Conservation (phyloP, 2,888 invertebrate genomes). For the Trichopria drosophilae region DNA sequence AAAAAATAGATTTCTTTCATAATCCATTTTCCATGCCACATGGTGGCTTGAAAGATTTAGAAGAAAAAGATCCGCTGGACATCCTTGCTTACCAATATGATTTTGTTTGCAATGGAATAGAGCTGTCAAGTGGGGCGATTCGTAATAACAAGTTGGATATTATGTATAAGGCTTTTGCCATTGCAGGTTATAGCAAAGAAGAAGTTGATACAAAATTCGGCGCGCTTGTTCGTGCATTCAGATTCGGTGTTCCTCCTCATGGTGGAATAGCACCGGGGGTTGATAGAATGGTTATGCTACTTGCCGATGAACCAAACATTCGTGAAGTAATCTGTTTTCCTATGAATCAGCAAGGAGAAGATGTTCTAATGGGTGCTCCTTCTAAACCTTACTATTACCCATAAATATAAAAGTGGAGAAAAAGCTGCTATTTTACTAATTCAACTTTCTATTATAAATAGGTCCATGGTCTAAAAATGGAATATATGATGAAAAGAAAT, state of each 20-base stretch:
- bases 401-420: no score
- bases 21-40: constrained; percentile 27
- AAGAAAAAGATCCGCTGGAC: constrained; percentile 19
- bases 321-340: constrained; percentile 20
- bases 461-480: no score
- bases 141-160: constrained; percentile 17
- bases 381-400: no score
- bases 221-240: constrained; percentile 16
- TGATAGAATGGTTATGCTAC: constrained; percentile 22
- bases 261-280: constrained; percentile 21
- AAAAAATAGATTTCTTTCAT: constrained; percentile 28
- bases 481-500: no score
- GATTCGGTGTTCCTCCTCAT: constrained; percentile 14
- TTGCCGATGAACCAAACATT: constrained; percentile 19
- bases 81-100: constrained; percentile 21
- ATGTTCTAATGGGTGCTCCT: constrained; percentile 18
- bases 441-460: no score
- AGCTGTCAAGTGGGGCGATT: constrained; percentile 21
- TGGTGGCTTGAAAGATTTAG: constrained; percentile 26
- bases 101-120: constrained; percentile 22
- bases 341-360: constrained; percentile 19
- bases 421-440: no score
- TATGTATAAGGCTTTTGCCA: constrained; percentile 17
- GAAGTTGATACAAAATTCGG: constrained; percentile 21
- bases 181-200: constrained; percentile 17